Conservation (phyloP, 2,797 vertebrate genomes). For the Emys orbicularis region DNA sequence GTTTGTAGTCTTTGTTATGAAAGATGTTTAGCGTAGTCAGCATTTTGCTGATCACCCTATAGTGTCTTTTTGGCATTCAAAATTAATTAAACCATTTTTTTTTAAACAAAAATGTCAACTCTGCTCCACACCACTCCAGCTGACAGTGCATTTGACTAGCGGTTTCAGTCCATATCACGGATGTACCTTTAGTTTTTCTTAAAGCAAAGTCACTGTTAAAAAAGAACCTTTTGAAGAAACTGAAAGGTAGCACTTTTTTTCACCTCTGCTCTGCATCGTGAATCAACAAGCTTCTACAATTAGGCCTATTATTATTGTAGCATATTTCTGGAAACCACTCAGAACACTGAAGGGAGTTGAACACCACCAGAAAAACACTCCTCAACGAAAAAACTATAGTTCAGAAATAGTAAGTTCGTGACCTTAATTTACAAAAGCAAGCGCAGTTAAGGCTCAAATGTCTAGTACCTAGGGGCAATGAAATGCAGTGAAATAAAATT, state of each 20-base stretch:
- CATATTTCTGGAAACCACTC: not conserved
- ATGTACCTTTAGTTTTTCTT: conserved; percentile 5
- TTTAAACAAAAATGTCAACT: conserved; percentile 54
- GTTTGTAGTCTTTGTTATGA: conserved; percentile 77
- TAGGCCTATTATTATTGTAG: not conserved
- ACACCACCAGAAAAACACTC: not conserved
- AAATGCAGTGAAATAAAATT: not conserved
- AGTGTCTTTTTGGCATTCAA: conserved; percentile 50
- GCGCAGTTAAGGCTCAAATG: not conserved
- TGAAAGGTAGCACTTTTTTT: not conserved
- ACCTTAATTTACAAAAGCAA: not conserved
- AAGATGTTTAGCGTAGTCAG: conserved; percentile 75
- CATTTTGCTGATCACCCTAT: conserved; percentile 62
- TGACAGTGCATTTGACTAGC: conserved; percentile 25
- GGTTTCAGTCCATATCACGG: not conserved
- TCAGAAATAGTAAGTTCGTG: not conserved
- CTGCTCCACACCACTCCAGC: not conserved
- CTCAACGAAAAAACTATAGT: not conserved
- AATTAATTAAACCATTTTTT: conserved; percentile 43
- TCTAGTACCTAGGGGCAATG: not conserved
- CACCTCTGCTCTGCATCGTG: not conserved
- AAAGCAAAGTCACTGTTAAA: conserved; percentile 17
- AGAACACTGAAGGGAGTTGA: not conserved
- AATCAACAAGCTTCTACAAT: not conserved
- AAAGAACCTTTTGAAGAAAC: not conserved